These are phyloP conservation scores for Dioctria rufipes DNA, from an alignment of 2,888 invertebrate species.

Conservation along the genomic window DNA sequence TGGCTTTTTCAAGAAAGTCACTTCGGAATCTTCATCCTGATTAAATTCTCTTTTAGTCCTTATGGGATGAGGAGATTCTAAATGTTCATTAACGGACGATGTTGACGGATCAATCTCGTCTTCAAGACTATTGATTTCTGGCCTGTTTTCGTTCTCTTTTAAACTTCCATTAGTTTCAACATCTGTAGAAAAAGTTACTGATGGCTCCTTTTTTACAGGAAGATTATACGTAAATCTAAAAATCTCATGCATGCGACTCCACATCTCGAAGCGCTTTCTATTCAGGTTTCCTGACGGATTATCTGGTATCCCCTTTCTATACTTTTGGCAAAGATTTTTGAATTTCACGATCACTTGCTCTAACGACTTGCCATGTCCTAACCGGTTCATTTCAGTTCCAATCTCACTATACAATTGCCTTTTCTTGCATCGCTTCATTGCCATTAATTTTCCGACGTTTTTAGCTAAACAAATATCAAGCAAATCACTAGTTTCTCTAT, in stretches of 20 bases:
- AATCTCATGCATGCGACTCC: slow-evolving; percentile 37
- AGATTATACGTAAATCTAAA: slow-evolving; percentile 4
- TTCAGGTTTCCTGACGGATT: slow-evolving; percentile 10
- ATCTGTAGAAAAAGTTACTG: neutral
- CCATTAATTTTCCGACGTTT: slow-evolving; percentile 11
- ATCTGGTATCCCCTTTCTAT: neutral
- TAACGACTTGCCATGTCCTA: slow-evolving; percentile 27
- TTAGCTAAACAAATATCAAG: slow-evolving; percentile 20
- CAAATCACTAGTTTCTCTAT: slow-evolving; percentile 40
- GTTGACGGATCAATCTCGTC: neutral
- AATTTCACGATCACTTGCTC: slow-evolving; percentile 42
- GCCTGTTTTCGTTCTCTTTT: too few relatives aligned
- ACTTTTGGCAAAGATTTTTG: slow-evolving; percentile 40
- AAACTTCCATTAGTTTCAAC: neutral
- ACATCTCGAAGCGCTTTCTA: slow-evolving; percentile 20
- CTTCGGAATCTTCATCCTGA: neutral
- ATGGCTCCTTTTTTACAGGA: neutral
- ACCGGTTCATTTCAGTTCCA: slow-evolving; percentile 15
- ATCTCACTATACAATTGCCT: slow-evolving; percentile 22
- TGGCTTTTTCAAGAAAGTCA: slow-evolving; percentile 1
- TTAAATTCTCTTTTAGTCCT: neutral
- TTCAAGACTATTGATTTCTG: too few relatives aligned
- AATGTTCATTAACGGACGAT: neutral
- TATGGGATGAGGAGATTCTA: neutral
- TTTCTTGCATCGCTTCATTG: neutral